Evolutionary conservation across 2,888 invertebrate species (phyloP).

Genomic region (Mallateleia sp.): DNA sequence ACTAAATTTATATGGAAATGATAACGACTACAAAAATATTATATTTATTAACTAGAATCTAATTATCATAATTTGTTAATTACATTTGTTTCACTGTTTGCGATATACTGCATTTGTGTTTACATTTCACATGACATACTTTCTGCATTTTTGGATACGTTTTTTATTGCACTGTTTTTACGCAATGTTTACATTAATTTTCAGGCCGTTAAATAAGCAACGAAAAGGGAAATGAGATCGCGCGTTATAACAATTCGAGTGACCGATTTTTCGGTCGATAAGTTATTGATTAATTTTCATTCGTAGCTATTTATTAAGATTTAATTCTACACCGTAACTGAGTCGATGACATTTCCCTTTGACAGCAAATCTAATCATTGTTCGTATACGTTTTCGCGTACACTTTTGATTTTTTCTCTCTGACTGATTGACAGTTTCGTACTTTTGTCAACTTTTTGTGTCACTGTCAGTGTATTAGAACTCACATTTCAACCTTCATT

Average conservation of each 20-base stretch:
- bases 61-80: conserved; percentile 67
- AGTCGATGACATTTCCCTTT: no score
- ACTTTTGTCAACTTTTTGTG: conserved; percentile 49
- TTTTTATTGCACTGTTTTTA: conserved; percentile 51
- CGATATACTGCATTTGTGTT: conserved; percentile 45
- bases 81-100: conserved; percentile 50
- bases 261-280: no score
- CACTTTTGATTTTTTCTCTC: no score
- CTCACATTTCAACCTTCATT: conserved; percentile 49
- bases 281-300: no score
- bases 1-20: no score
- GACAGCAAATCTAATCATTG: no score
- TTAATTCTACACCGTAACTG: no score
- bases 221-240: conserved; percentile 30
- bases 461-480: conserved; percentile 55
- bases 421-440: no score
- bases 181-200: conserved; percentile 64
- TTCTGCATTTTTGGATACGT: conserved; percentile 48
- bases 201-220: conserved; percentile 36
- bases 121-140: conserved; percentile 35
- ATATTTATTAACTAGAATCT: no score
- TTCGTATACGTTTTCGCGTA: no score
- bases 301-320: no score
- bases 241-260: background rate
- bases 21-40: no score